Evolutionary conservation across 2,888 invertebrate genomes (phyloP).

Genomic region (Euphydryas editha): DNA sequence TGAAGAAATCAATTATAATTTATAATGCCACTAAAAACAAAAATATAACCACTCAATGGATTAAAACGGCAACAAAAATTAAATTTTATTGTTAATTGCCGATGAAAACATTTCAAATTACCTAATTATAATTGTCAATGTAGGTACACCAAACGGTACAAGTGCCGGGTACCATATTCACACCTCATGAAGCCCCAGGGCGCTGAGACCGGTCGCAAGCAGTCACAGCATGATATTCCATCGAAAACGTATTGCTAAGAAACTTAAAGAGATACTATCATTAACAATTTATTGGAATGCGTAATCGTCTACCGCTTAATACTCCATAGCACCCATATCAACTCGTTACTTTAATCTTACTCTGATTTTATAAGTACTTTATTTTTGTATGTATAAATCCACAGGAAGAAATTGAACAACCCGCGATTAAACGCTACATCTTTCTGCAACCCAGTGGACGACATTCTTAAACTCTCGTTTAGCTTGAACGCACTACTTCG

Average conservation of each 20-base stretch:
- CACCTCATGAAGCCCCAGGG: slow-evolving; percentile 73
- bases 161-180: slow-evolving; percentile 66
- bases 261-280: neutral
- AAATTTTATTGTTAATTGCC: slow-evolving; percentile 25
- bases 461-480: slow-evolving; percentile 53
- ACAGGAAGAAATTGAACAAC: neutral
- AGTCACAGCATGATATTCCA: slow-evolving; percentile 13
- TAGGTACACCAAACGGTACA: slow-evolving; percentile 58
- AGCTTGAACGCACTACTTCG: slow-evolving; percentile 64
- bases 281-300: neutral
- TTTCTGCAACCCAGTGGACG: slow-evolving; percentile 22
- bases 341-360: too few relatives aligned
- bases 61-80: slow-evolving; percentile 10
- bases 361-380: too few relatives aligned
- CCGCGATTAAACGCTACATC: neutral
- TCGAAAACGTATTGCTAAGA: slow-evolving; percentile 1
- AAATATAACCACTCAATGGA: neutral
- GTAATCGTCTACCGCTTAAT: neutral
- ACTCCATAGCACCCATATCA: too few relatives aligned
- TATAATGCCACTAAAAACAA: neutral
- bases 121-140: slow-evolving; percentile 60
- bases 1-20: neutral
- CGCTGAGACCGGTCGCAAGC: slow-evolving; percentile 59
- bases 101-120: slow-evolving; percentile 37
- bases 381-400: neutral